Evolutionary conservation across 1,140 invertebrate genomes (phyloP), one percentile per base, ranked within the genome.

Genomic region (Ganaspis sp.): DNA sequence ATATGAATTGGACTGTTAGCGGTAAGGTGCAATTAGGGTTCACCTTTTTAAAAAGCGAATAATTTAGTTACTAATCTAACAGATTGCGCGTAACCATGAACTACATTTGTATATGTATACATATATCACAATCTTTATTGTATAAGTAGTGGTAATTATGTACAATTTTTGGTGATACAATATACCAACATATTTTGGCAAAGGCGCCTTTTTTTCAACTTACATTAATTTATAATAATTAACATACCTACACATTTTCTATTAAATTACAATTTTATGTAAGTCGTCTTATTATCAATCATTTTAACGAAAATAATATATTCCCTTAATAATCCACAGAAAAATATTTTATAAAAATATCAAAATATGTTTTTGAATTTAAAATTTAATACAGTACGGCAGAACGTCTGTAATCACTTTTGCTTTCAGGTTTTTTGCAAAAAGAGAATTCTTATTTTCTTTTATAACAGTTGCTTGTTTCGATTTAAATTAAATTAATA

Each of bases 151-250:
- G 86, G 76, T 75, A 80, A 84, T 79, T 82, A 83, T 89, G 87
- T 88, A 88, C 83, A 89, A 87, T 88, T 87, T 82, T 85, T 84
- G 78, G 82, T 83, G 84, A 83, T 87, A 88, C 86, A 87, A 88
- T 87, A 89, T 83, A 89, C 77, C 83, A 73, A 87, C 75, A 85
- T 89, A 89, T 89, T 89, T 89, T 89, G 84, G 86, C 87, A 88
- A 81, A 83, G 12, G 23, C 9, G 19, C 21, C 19, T 21, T 58
- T 17, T 58, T 58, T 58, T 58, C 11, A 9, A 21, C 9, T 26
- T 58, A 23, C 19, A 23, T 1, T 21, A 21, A 21, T 19, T 53
- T 53, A 17, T 6, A 53, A 53, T 53, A 15, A 2, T 8, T 15
- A 53, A 54, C 21, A 19, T 54, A 9, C 9, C 6, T 26, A 8